These are phyloP conservation scores for Phrixothrix hirtus DNA, from an alignment of 2,888 invertebrate genomes.

Conservation along the genomic window DNA sequence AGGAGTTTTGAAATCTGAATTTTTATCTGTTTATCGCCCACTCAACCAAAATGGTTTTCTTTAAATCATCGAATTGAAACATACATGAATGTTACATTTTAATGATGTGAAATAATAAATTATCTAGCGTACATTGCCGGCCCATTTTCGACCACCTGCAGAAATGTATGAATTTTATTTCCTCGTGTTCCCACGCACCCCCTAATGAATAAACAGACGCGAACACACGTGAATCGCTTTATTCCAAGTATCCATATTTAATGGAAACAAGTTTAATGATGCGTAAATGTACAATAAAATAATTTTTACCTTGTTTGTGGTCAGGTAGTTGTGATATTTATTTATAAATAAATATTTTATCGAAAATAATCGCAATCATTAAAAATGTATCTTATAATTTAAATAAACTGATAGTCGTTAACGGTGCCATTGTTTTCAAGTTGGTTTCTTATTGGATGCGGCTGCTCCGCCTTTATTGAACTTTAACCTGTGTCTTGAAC, in stretches of 20 bases:
- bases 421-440: slow-evolving; percentile 17
- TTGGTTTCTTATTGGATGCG: slow-evolving; percentile 19
- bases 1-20: neutral
- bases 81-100: neutral
- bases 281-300: slow-evolving; percentile 33
- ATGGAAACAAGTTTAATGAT: slow-evolving; percentile 26
- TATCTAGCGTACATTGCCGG: neutral
- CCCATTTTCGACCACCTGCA: slow-evolving; percentile 6
- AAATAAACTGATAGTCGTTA: no score
- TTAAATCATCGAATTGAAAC: no score
- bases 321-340: neutral
- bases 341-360: neutral
- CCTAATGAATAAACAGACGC: neutral
- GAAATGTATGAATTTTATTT: neutral
- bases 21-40: no score
- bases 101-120: no score
- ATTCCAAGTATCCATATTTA: neutral
- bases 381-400: no score
- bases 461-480: slow-evolving; percentile 24
- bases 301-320: slow-evolving; percentile 27
- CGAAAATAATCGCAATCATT: no score
- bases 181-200: slow-evolving; percentile 1
- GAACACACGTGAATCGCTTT: slow-evolving; percentile 10
- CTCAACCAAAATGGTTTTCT: no score
- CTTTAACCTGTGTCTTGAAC: slow-evolving; percentile 21